Evolutionary conservation across 64 coral and sea anemone species (phyloP).

Genomic region (Porites australiensis): DNA sequence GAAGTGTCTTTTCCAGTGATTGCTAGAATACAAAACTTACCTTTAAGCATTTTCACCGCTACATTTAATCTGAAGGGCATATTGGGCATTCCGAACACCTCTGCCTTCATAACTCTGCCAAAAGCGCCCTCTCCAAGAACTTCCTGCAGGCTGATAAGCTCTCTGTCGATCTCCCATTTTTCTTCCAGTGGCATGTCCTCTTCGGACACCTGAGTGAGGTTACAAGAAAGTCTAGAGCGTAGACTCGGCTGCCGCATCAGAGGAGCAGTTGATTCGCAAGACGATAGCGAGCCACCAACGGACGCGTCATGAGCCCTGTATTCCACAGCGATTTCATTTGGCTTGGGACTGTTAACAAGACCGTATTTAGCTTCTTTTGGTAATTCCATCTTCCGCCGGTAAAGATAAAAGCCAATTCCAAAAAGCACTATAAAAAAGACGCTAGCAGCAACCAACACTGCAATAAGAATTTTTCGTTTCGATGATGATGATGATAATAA

Average conservation of each 20-base stretch:
- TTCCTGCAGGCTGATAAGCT: conserved; percentile 74
- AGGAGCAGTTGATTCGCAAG: conserved; percentile 52
- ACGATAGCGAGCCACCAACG: conserved; percentile 29
- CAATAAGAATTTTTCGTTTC: conserved; percentile 1
- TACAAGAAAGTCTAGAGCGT: conserved; percentile 65
- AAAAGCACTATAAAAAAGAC: background rate
- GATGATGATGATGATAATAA: background rate
- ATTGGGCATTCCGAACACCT: conserved; percentile 69
- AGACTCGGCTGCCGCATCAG: conserved; percentile 52
- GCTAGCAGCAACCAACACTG: background rate
- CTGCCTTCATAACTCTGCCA: conserved; percentile 91
- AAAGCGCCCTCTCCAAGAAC: conserved; percentile 95
- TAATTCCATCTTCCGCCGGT: background rate
- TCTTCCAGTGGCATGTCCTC: conserved; percentile 84
- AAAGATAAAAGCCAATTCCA: background rate
- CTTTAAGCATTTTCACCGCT: conserved; percentile 88
- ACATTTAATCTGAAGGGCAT: conserved; percentile 51
- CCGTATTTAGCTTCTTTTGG: conserved; percentile 3
- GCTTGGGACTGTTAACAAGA: background rate
- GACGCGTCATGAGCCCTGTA: conserved; percentile 10
- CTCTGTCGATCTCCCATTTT: conserved; percentile 94
- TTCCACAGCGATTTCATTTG: background rate
- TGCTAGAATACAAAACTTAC: background rate
- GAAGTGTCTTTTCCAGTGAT: too few species aligned
- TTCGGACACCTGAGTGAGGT: conserved; percentile 81